Evolutionary conservation across 92 coral and sea anemone genomes (phyloP), one percentile per base, ranked within the genome.

Genomic region (Isaurus tuberculatus): DNA sequence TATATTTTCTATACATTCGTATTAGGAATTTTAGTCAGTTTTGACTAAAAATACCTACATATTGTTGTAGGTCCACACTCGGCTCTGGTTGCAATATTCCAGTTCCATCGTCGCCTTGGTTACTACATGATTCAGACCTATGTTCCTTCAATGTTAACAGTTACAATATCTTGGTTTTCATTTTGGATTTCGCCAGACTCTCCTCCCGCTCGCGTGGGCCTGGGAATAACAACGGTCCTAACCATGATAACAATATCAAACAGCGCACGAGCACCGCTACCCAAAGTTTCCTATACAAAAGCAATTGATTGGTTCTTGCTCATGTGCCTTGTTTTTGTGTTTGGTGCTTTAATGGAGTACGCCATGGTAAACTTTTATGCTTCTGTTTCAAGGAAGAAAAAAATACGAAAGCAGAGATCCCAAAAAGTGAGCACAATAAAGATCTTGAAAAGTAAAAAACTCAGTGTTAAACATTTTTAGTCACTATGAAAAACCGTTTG

Each of bases 91-190:
- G 99, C 98, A 34, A 90, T 86, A 75, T 96, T 96, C 88, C 89
- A 93, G 36, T 94, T 97, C 65, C 98, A 97, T n/a, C 99, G 99
- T 85, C 97, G 99, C 70, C 94, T 97, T 89, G 99, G 99, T 79
- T 97, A 92, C 85, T 97, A 94, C 88, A 94, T 97, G 93, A 97
- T 97, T 69, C 98, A 97, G 82, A 97, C 98, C 0, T 97, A 97
- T 80, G 90, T 97, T 65, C 99, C 99, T 2, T 97, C 98, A 8
- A 92, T 94, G 97, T 75, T 97, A 60, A 94, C 95, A 10, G 99
- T 97, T 33, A 91, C 94, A 1, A 92, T 94, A 23, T 94, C 98
- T 2, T 97, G 99, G 99, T 92, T 97, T 86, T 92, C 99, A 0
- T 97, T 97, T 84, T 97, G 99, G 99, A 94, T 97, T 34, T 91